phyloP scores from a whole-genome alignment of 1,140 invertebrate species.

The Rhysida immarginata region DNA sequence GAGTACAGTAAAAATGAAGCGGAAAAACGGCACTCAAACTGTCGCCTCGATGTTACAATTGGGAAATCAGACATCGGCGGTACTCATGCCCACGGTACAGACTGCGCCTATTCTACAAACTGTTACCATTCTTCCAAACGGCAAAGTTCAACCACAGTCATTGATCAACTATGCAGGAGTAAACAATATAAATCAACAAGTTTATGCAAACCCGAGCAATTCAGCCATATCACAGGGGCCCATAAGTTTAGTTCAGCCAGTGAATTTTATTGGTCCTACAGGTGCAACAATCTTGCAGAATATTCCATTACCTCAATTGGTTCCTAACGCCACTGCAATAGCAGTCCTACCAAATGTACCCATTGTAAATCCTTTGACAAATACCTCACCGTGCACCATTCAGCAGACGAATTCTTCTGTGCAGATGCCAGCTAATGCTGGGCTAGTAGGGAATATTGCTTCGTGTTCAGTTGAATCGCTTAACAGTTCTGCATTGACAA shows the following conservation, averaged over 20 bases:
- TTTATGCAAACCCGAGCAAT: slow-evolving; percentile 22
- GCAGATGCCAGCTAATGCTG: background rate
- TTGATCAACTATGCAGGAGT: slow-evolving; percentile 34
- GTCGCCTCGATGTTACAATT: slow-evolving; percentile 58
- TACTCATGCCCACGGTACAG: slow-evolving; percentile 2
- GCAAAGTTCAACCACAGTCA: slow-evolving; percentile 43
- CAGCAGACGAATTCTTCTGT: background rate
- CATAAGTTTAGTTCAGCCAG: slow-evolving; percentile 41
- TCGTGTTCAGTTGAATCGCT: background rate
- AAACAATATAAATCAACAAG: slow-evolving; percentile 52
- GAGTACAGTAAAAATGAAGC: slow-evolving; percentile 44
- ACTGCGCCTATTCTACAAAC: slow-evolving; percentile 36
- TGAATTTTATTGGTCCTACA: slow-evolving; percentile 48
- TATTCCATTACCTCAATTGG: slow-evolving; percentile 64
- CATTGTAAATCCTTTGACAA: background rate
- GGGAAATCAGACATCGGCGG: slow-evolving; percentile 34
- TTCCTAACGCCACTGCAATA: slow-evolving; percentile 32
- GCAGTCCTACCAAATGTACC: slow-evolving; percentile 57
- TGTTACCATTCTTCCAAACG: slow-evolving; percentile 2
- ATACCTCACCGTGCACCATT: background rate
- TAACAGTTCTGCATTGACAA: background rate
- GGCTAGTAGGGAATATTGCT: background rate
- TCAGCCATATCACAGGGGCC: background rate
- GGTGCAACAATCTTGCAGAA: slow-evolving; percentile 50
- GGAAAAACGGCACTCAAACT: slow-evolving; percentile 49